A percentile compares a stretch with the other conserved stretches of the same genome.
Evolutionary conservation across 2,113 vertebrate species (phyloP).

Genomic region (Anthoscopus minutus): DNA sequence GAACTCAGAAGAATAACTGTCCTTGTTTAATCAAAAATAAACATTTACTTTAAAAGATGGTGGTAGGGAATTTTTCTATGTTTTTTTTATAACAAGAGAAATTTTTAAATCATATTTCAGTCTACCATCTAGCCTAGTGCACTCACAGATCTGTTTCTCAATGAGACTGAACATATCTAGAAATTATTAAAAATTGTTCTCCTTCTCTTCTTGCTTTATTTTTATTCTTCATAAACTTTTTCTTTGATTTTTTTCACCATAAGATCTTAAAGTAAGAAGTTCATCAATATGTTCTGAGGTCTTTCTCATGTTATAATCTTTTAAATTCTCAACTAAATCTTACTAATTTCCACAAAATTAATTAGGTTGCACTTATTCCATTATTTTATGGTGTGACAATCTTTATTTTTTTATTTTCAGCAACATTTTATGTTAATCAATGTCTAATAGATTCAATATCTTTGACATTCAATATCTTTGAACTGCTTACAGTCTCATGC

Average conservation of each 20-base stretch:
- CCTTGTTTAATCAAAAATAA: neutral
- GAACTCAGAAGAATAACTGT: neutral
- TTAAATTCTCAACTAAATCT: neutral
- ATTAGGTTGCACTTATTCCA: neutral
- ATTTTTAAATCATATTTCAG: neutral
- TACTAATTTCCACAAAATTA: neutral
- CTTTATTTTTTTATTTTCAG: neutral
- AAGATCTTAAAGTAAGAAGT: neutral
- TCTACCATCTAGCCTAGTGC: neutral
- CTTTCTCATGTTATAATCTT: neutral
- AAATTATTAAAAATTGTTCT: neutral
- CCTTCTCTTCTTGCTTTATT: neutral
- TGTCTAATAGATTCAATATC: neutral
- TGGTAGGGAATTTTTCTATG: neutral
- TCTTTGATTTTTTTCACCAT: neutral
- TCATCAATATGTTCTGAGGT: neutral
- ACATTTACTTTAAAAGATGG: neutral
- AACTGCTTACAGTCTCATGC: neutral
- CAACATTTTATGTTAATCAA: neutral
- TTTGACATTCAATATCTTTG: neutral
- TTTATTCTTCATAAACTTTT: neutral
- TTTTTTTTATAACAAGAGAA: neutral
- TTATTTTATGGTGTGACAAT: neutral
- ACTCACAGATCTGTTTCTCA: neutral
- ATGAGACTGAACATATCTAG: neutral